A percentile compares a stretch with the other conserved stretches of the same genome.
phyloP scores from a whole-genome alignment of 1,140 invertebrate species.

The Heliothis subflexa region DNA sequence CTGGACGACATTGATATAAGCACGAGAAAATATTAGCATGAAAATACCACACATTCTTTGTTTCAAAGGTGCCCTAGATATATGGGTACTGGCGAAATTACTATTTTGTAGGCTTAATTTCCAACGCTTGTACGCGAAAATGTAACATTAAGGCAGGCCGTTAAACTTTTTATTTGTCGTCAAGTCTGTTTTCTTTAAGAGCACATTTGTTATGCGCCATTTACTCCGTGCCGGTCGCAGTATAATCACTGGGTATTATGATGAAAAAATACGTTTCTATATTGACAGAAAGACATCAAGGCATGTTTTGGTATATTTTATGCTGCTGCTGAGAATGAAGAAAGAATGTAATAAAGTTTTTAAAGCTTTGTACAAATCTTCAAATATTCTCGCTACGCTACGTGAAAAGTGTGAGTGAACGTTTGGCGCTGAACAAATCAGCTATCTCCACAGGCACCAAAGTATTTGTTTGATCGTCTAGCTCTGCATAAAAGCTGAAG shows the following conservation, averaged over 20 bases:
- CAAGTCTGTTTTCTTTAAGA: constrained; percentile 12
- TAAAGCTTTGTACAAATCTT: no score
- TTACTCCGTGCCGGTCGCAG: neutral
- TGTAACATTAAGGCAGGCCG: constrained; percentile 1
- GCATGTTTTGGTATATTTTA: no score
- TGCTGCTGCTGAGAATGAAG: no score
- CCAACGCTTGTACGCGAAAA: neutral
- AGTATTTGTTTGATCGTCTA: no score
- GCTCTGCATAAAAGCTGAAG: no score
- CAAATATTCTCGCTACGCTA: no score
- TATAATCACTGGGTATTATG: constrained; percentile 24
- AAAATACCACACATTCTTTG: constrained; percentile 20
- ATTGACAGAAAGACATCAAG: no score
- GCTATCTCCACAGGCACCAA: no score
- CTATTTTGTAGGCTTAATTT: constrained; percentile 29
- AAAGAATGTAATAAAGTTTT: no score
- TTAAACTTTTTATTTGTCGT: constrained; percentile 12
- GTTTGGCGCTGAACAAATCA: no score
- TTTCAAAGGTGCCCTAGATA: constrained; percentile 16
- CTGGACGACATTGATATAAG: constrained; percentile 16
- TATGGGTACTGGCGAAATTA: constrained; percentile 14
- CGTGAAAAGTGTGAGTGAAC: no score
- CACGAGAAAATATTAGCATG: constrained; percentile 15
- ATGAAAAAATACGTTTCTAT: neutral
- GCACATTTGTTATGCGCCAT: constrained; percentile 18